These are phyloP conservation scores for Phylloscopus collybita DNA, from an alignment of 2,797 vertebrate species.

Conservation along the genomic window DNA sequence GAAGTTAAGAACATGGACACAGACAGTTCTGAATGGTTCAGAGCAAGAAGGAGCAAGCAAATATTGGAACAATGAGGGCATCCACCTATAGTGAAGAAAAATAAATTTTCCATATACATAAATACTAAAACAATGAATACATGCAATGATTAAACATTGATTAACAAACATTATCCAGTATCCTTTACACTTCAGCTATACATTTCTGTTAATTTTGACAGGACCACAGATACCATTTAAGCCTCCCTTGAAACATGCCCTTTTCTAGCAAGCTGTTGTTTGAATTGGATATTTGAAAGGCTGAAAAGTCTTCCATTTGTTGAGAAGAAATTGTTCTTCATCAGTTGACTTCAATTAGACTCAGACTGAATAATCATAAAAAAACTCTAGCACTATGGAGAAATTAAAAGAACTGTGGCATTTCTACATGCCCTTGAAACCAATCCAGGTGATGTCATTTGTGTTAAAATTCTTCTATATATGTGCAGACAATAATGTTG, in stretches of 20 bases:
- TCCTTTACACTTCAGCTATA: not conserved
- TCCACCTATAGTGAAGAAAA: not conserved
- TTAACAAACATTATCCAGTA: not conserved
- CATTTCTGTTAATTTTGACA: not conserved
- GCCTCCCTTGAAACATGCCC: not conserved
- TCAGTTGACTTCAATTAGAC: slow-evolving; percentile 2
- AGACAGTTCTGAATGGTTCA: not conserved
- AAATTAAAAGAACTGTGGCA: not conserved
- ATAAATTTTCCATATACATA: not conserved
- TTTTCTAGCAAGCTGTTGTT: not conserved
- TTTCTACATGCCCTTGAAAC: slow-evolving; percentile 31
- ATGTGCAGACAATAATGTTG: not conserved
- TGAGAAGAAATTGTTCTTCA: not conserved
- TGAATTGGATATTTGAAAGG: not conserved
- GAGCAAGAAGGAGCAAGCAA: not conserved
- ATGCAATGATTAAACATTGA: not conserved
- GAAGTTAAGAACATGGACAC: not conserved
- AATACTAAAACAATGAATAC: not conserved
- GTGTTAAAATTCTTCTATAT: not conserved
- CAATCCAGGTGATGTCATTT: not conserved
- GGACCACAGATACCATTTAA: not conserved
- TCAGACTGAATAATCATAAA: not conserved
- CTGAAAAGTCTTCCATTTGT: not conserved
- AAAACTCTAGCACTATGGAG: not conserved
- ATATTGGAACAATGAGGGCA: not conserved